Evolutionary conservation across 2,888 invertebrate species (phyloP).

Genomic region (Andrena trimmerana): DNA sequence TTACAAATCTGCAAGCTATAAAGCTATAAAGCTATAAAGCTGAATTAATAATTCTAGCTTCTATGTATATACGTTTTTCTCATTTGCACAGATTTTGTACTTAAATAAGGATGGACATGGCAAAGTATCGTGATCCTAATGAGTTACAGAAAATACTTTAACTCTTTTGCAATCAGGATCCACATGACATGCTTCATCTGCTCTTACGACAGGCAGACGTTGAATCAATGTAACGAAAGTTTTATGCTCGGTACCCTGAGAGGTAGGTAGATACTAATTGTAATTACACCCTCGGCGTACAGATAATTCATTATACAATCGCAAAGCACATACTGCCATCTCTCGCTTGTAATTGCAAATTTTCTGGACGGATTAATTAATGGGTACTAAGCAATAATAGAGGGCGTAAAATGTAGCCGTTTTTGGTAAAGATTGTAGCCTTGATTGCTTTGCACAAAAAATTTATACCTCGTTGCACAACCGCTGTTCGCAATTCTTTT

Average conservation of each 20-base stretch:
- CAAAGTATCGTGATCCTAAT: neutral
- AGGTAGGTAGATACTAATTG: constrained; percentile 1
- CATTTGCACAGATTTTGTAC: too few species aligned
- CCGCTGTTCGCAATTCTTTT: too few species aligned
- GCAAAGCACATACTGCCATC: neutral
- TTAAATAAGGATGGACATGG: too few species aligned
- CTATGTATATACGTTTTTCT: too few species aligned
- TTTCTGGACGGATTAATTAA: constrained; percentile 16
- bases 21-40: too few species aligned
- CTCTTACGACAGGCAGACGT: neutral
- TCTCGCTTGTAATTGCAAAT: constrained; percentile 9
- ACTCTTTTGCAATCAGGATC: neutral
- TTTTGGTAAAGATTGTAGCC: constrained; percentile 1
- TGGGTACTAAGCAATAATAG: neutral
- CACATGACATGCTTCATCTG: neutral
- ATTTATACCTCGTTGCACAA: too few species aligned
- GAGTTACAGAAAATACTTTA: neutral
- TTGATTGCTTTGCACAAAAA: too few species aligned
- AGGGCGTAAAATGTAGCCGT: neutral
- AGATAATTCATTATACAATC: constrained; percentile 17
- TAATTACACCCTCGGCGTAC: constrained; percentile 1
- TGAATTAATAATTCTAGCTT: too few species aligned
- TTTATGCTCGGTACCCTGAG: neutral
- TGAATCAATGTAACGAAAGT: neutral
- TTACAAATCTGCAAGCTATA: too few species aligned